Evolutionary conservation across 2,888 invertebrate species (phyloP).

Genomic region (Blera fallax): DNA sequence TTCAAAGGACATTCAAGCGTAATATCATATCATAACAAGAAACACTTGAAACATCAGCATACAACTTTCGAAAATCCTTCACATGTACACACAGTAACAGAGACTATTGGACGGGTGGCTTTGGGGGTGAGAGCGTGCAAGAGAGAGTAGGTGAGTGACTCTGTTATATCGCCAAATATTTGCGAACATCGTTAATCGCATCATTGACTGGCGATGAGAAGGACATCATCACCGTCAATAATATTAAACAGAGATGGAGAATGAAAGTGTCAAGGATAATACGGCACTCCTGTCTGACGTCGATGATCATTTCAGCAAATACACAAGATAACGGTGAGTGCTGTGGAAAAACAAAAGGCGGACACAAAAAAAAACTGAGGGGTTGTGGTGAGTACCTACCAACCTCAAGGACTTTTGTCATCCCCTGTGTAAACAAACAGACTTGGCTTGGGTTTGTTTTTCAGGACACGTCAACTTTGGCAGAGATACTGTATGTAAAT

Average conservation of each 20-base stretch:
- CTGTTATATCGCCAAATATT: slow-evolving; percentile 65
- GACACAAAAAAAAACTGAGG: neutral
- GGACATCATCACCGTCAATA: slow-evolving; percentile 57
- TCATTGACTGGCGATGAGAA: slow-evolving; percentile 69
- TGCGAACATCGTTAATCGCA: slow-evolving; percentile 73
- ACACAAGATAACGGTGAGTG: neutral
- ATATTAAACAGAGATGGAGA: slow-evolving; percentile 27
- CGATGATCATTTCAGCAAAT: slow-evolving; percentile 58
- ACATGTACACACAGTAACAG: neutral
- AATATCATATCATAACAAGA: slow-evolving; percentile 72
- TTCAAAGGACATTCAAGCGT: slow-evolving; percentile 63
- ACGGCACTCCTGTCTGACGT: slow-evolving; percentile 44
- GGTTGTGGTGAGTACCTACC: neutral
- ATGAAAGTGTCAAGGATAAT: slow-evolving; percentile 59
- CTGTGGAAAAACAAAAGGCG: slow-evolving; percentile 25
- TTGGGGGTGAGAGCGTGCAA: no score
- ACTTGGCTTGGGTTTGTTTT: neutral
- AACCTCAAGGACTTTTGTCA: neutral
- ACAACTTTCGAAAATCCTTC: slow-evolving; percentile 55
- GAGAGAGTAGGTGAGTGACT: slow-evolving; percentile 1
- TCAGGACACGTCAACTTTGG: neutral
- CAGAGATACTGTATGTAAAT: slow-evolving; percentile 5
- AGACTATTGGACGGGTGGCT: neutral
- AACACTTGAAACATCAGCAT: slow-evolving; percentile 62
- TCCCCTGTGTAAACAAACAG: neutral